phyloP scores from a whole-genome alignment of 2,888 invertebrate species.

The Sinohyriopsis cumingii region DNA sequence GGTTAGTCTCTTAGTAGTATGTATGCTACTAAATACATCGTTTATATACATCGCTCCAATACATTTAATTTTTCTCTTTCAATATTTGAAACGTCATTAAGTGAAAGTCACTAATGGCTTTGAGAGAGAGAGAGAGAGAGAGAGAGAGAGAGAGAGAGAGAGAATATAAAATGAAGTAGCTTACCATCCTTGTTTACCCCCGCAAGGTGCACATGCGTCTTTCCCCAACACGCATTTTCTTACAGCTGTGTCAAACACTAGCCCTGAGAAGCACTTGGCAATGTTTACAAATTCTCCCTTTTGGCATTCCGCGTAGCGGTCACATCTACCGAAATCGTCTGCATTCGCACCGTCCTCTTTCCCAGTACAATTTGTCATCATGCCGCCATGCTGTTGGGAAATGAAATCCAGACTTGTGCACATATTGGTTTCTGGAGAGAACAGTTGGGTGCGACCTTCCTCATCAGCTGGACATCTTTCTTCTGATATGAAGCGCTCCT shows the following conservation, averaged over 20 bases:
- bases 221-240: slow-evolving; percentile 18
- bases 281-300: slow-evolving; percentile 21
- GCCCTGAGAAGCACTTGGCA: slow-evolving; percentile 21
- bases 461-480: slow-evolving; percentile 24
- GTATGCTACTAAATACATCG: too few relatives aligned
- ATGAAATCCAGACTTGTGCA: slow-evolving; percentile 30
- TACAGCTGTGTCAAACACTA: slow-evolving; percentile 19
- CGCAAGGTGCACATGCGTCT: slow-evolving; percentile 29
- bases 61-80: too few relatives aligned
- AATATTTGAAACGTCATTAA: too few relatives aligned
- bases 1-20: too few relatives aligned
- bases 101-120: too few relatives aligned
- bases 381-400: slow-evolving; percentile 45
- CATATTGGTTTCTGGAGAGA: slow-evolving; percentile 43
- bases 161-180: not conserved
- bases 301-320: slow-evolving; percentile 45
- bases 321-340: slow-evolving; percentile 49
- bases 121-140: slow-evolving; percentile 1
- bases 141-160: slow-evolving; percentile 1
- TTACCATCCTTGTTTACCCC: slow-evolving; percentile 23
- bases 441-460: slow-evolving; percentile 27
- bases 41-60: too few relatives aligned
- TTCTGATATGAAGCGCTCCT: slow-evolving; percentile 23
- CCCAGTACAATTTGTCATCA: slow-evolving; percentile 33
- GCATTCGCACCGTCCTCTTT: slow-evolving; percentile 39